These are phyloP conservation scores for Ceratina japonica DNA, from an alignment of 1,140 invertebrate species.

Conservation along the genomic window DNA sequence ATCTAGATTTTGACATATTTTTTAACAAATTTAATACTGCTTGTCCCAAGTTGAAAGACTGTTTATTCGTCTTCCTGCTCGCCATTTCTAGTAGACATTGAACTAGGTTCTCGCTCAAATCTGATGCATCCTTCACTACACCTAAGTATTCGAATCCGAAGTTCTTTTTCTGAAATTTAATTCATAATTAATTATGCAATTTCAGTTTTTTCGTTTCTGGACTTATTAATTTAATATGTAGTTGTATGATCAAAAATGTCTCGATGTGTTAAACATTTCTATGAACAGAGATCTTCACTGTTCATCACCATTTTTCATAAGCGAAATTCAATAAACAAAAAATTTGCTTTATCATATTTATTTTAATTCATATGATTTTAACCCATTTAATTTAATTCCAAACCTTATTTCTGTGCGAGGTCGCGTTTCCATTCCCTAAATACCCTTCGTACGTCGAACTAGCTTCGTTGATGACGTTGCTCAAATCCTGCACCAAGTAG, in stretches of 20 bases:
- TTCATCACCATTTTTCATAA: no score
- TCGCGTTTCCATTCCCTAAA: not conserved
- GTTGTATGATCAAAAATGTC: no score
- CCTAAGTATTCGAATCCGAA: slow-evolving; percentile 37
- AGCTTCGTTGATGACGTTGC: slow-evolving; percentile 32
- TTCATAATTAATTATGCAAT: not conserved
- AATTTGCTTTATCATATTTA: no score
- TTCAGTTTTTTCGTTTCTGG: no score
- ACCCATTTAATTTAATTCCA: not conserved
- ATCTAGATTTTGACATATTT: slow-evolving; percentile 5
- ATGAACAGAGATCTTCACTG: no score
- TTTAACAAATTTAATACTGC: slow-evolving; percentile 31
- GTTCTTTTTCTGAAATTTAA: not conserved
- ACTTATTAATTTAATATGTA: no score
- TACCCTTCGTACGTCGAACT: not conserved
- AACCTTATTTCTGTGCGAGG: slow-evolving; percentile 8
- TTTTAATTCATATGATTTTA: not conserved
- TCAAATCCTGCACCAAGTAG: slow-evolving; percentile 36
- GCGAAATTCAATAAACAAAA: no score
- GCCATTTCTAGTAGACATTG: slow-evolving; percentile 18
- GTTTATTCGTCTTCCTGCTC: not conserved
- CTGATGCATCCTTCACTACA: slow-evolving; percentile 15
- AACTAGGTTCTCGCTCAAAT: slow-evolving; percentile 29
- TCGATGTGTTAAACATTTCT: no score
- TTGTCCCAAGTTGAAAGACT: slow-evolving; percentile 20